Conservation (phyloP, 2,888 invertebrate genomes). For the Rotaria macrura region DNA sequence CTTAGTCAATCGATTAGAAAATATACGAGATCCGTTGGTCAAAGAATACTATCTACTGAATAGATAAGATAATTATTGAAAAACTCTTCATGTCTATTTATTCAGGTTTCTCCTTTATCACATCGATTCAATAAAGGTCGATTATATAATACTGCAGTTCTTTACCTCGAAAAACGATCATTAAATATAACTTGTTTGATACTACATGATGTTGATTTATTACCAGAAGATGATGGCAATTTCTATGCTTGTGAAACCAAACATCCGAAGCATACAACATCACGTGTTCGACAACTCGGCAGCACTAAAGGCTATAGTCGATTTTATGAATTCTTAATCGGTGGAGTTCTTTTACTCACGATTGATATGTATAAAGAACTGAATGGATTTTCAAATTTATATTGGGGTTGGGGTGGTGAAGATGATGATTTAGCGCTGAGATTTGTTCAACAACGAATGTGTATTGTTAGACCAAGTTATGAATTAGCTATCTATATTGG, state of each 20-base stretch:
- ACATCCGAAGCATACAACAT: constrained; percentile 25
- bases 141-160: constrained; percentile 20
- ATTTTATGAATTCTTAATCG: constrained; percentile 29
- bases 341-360: constrained; percentile 27
- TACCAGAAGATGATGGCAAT: constrained; percentile 65
- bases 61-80: no score
- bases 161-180: constrained; percentile 4
- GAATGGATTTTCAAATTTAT: constrained; percentile 33
- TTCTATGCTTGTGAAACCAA: constrained; percentile 64
- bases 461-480: constrained; percentile 26
- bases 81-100: not conserved
- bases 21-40: no score
- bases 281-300: not conserved
- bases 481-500: not conserved
- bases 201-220: constrained; percentile 33
- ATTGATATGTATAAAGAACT: constrained; percentile 22
- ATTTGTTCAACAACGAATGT: constrained; percentile 19
- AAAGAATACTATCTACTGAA: no score
- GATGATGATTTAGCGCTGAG: constrained; percentile 31
- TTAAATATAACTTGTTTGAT: constrained; percentile 25
- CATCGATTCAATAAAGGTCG: constrained; percentile 26
- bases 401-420: constrained; percentile 33
- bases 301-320: not conserved
- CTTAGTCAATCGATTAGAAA: no score
- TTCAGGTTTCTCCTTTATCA: not conserved